Conservation (phyloP, 2,797 vertebrate genomes). For the Lepidocolaptes lacrymiger region DNA sequence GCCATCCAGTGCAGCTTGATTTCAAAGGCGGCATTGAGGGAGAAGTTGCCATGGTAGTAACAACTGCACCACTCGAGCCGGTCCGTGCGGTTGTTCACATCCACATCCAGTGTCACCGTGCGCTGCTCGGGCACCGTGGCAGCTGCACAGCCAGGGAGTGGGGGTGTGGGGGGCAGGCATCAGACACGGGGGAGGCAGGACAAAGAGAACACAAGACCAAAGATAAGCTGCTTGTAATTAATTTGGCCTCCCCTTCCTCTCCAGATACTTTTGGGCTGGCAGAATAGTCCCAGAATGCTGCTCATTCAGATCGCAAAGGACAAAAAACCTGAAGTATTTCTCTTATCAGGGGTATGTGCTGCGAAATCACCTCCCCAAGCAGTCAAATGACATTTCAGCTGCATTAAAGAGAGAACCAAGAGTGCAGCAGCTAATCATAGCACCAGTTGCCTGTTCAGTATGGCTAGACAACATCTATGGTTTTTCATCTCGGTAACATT, state of each 20-base stretch:
- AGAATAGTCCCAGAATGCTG: constrained; percentile 31
- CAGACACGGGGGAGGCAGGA: neutral
- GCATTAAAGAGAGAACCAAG: neutral
- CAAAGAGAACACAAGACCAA: neutral
- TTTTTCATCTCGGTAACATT: neutral
- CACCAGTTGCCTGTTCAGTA: neutral
- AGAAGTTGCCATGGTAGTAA: constrained; percentile 97
- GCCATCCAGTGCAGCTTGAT: constrained; percentile 99
- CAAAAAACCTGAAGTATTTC: neutral
- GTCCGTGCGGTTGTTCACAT: constrained; percentile 94
- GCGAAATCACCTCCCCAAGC: neutral
- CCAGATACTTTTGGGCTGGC: neutral
- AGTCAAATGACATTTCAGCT: neutral
- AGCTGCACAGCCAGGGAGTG: constrained; percentile 70
- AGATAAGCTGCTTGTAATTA: neutral
- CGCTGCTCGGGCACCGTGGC: constrained; percentile 95
- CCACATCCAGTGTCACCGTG: constrained; percentile 93
- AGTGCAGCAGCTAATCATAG: neutral
- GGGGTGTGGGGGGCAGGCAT: neutral
- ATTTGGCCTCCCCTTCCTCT: neutral
- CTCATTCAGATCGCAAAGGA: neutral
- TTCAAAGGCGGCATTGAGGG: constrained; percentile 91
- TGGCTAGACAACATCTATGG: neutral
- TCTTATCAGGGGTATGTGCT: neutral
- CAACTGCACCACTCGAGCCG: constrained; percentile 97